phyloP scores from a whole-genome alignment of 2,797 vertebrate species.

The Poeciliopsis infans region DNA sequence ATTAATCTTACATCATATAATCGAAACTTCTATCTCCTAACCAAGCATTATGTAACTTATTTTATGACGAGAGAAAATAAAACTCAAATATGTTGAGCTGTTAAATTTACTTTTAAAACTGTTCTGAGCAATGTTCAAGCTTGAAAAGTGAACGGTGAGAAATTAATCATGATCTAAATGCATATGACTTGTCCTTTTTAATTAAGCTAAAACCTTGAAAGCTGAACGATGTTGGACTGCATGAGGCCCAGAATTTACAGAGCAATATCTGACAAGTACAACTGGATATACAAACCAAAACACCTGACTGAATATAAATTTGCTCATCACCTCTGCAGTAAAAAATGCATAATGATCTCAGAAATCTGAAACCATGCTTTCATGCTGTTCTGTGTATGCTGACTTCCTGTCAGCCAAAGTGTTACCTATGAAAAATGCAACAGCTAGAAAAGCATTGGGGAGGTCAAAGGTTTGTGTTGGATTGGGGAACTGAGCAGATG shows the following conservation, averaged over 20 bases:
- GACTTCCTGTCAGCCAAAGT: constrained; percentile 11
- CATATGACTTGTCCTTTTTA: neutral
- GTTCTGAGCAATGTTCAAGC: neutral
- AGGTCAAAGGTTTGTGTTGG: constrained; percentile 27
- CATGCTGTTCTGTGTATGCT: neutral
- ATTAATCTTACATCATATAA: neutral
- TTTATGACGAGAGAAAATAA: neutral
- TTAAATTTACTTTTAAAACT: neutral
- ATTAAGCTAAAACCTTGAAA: constrained; percentile 10
- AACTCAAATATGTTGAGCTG: neutral
- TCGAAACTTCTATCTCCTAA: neutral
- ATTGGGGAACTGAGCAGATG: constrained; percentile 25
- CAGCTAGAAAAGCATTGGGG: constrained; percentile 9
- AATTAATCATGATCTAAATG: neutral
- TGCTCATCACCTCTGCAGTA: constrained; percentile 15
- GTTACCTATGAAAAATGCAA: constrained; percentile 22
- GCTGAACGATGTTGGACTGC: constrained; percentile 8
- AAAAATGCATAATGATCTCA: constrained; percentile 25
- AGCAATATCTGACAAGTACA: constrained; percentile 21
- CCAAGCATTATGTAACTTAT: neutral
- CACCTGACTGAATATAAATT: constrained; percentile 22
- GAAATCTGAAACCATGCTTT: constrained; percentile 10
- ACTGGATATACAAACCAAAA: constrained; percentile 14
- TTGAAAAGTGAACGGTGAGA: neutral
- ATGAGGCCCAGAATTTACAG: constrained; percentile 22